Evolutionary conservation across 1,140 invertebrate species (phyloP), one percentile per base, ranked within the genome.

Genomic region (Aphelinus certus): DNA sequence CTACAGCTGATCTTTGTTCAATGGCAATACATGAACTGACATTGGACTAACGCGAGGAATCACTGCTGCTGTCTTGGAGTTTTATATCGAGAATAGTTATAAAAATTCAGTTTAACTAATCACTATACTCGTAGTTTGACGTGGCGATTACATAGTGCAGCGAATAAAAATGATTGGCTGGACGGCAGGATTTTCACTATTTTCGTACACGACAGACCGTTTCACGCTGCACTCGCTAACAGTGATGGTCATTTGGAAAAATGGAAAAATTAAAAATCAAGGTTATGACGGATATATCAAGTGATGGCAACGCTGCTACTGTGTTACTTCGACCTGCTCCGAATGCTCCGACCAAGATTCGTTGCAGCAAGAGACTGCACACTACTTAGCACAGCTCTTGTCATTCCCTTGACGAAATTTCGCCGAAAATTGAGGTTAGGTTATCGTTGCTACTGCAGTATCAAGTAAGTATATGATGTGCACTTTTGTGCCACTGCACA

Each of bases 1-100:
- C 46, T 43, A 65, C 71, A 73, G 71, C 56, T 73, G 71, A 67
- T 73, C 64, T 42, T 55, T 57, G 10, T 73, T 61, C 57, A 67
- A 66, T 61, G 49, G 53, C 63, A 67, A 53, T 67, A 56, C 47
- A 57, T 6, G 48, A 66, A 26, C 26, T 26, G 26, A 26, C 26
- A 26, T 26, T 26, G 26, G 26, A 26, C 26, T 26, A 26, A 26
- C 26, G 26, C 26, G 26, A 26, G 26, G 26, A 26, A 26, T 26
- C 26, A 26, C 26, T 26, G 26, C 26, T 26, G 26, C 26, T 26
- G 26, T 0, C 26, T 26, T 26, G 26, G 26, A 26, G 26, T 26
- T 26, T 26, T 26, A 26, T 26, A 26, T 26, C 45, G 6, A 57
- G 51, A 55, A 57, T n/a, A 56, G n/a, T 49, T 58, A 65, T 26